Percentiles rank a stretch among this genome's conserved stretches.
Evolutionary conservation across 92 coral and sea anemone species (phyloP).

Genomic region (Porites rus): DNA sequence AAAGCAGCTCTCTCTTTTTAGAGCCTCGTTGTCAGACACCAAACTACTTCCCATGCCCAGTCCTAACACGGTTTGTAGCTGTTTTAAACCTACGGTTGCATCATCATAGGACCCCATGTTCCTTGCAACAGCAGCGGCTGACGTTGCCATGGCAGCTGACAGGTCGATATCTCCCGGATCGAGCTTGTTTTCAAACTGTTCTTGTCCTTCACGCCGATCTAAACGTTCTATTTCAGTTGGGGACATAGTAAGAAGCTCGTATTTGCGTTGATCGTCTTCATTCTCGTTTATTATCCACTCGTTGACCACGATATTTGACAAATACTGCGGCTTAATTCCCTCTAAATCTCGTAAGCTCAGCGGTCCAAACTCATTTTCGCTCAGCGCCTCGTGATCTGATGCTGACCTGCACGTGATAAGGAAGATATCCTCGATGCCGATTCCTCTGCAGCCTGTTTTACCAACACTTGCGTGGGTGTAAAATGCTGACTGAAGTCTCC

Average conservation of each 20-base stretch:
- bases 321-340: constrained; percentile 54
- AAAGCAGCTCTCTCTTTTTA: constrained; percentile 15
- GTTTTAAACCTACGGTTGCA: constrained; percentile 56
- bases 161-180: constrained; percentile 75
- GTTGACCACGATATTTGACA: constrained; percentile 69
- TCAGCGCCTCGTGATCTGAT: constrained; percentile 5
- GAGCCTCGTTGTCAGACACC: constrained; percentile 57
- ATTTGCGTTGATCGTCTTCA: not conserved
- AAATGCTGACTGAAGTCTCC: constrained; percentile 71
- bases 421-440: constrained; percentile 56
- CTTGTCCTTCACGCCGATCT: constrained; percentile 59
- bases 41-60: constrained; percentile 77
- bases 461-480: constrained; percentile 60
- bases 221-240: constrained; percentile 75
- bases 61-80: constrained; percentile 80
- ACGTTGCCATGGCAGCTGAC: constrained; percentile 94
- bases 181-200: constrained; percentile 73
- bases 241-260: constrained; percentile 72
- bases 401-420: constrained; percentile 14
- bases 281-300: constrained; percentile 60
- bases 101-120: constrained; percentile 78
- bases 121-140: constrained; percentile 84
- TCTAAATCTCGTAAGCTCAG: constrained; percentile 37
- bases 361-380: constrained; percentile 14
- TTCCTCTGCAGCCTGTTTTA: constrained; percentile 49